A percentile compares a stretch with the other conserved stretches of the same genome.
phyloP scores from a whole-genome alignment of 1,140 invertebrate species.

The Apis laboriosa region DNA sequence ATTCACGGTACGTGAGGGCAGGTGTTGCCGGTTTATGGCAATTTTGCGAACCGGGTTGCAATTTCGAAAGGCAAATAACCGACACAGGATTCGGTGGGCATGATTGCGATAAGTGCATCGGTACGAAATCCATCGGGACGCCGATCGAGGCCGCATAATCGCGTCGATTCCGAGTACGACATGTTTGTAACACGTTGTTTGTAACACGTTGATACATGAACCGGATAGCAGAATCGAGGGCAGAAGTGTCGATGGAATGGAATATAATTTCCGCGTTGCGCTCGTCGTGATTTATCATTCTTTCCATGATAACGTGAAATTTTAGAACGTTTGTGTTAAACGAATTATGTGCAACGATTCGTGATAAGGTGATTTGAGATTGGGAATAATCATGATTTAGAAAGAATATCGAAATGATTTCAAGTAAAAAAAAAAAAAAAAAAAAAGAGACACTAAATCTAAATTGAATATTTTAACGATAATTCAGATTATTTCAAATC shows the following conservation, averaged over 20 bases:
- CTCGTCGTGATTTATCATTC: background rate
- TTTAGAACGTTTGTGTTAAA: too few relatives aligned
- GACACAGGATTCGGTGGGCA: background rate
- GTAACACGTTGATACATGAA: slow-evolving; percentile 9
- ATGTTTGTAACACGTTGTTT: background rate
- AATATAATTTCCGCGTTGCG: background rate
- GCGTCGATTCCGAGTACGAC: slow-evolving; percentile 19
- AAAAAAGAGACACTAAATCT: too few relatives aligned
- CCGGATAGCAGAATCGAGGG: background rate
- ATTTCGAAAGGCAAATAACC: slow-evolving; percentile 45
- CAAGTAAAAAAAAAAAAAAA: too few relatives aligned
- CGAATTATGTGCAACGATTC: too few relatives aligned
- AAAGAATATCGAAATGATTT: too few relatives aligned
- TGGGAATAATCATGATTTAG: too few relatives aligned
- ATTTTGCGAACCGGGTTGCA: slow-evolving; percentile 49
- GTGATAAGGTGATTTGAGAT: too few relatives aligned
- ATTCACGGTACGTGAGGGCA: slow-evolving; percentile 42
- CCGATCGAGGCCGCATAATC: slow-evolving; percentile 9
- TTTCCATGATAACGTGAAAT: background rate
- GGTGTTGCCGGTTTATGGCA: slow-evolving; percentile 53
- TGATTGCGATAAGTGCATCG: slow-evolving; percentile 28
- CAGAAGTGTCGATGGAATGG: slow-evolving; percentile 1
- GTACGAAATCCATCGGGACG: slow-evolving; percentile 11
- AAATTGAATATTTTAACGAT: too few relatives aligned
- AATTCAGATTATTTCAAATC: too few relatives aligned